Evolutionary conservation across 2,797 vertebrate genomes (phyloP).

Genomic region (Rousettus madagascariensis): DNA sequence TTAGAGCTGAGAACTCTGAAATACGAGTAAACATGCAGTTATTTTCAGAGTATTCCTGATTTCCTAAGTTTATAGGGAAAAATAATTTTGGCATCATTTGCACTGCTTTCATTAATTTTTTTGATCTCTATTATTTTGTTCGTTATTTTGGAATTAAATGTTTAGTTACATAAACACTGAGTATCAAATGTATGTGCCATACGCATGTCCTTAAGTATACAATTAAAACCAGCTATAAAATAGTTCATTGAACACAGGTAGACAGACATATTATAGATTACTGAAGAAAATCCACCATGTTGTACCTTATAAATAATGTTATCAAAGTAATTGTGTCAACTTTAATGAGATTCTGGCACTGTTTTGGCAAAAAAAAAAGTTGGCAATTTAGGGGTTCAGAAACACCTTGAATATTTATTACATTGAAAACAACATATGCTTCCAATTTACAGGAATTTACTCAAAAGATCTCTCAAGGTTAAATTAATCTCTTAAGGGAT

Average conservation of each 20-base stretch:
- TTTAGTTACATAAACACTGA: background rate
- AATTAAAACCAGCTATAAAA: background rate
- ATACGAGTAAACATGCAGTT: background rate
- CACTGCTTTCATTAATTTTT: background rate
- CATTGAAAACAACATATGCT: background rate
- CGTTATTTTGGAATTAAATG: constrained; percentile 14
- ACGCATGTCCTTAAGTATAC: background rate
- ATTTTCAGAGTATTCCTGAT: background rate
- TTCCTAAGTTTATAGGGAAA: constrained; percentile 12
- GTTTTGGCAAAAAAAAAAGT: background rate
- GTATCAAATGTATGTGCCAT: background rate
- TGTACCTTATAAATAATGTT: background rate
- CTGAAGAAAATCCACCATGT: background rate
- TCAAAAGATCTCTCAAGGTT: background rate
- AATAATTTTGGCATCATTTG: background rate
- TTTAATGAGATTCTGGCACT: constrained; percentile 30
- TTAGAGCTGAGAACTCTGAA: constrained; percentile 3
- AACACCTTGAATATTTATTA: constrained; percentile 10
- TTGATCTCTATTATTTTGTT: background rate
- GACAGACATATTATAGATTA: background rate
- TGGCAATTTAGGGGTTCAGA: background rate
- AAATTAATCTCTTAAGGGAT: constrained; percentile 27
- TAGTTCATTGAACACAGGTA: background rate
- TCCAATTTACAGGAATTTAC: background rate
- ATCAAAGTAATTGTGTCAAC: background rate